A percentile compares a stretch with the other conserved stretches of the same genome.
Conservation (phyloP, 1,140 invertebrate species). For the Bicyclus anynana region DNA sequence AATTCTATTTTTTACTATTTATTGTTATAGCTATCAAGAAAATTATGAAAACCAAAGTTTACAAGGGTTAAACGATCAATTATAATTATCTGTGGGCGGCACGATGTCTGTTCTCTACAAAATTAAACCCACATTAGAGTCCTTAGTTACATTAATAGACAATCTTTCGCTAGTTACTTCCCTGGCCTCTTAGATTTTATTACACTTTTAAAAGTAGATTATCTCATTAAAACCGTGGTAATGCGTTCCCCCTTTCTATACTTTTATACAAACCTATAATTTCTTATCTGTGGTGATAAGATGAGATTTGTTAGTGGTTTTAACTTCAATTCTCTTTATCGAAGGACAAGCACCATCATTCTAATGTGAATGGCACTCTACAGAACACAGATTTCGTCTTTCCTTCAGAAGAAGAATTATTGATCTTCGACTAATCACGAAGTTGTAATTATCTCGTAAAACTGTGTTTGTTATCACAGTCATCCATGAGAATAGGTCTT, state of each 20-base stretch:
- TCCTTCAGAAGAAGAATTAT: too few species aligned
- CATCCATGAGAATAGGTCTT: too few species aligned
- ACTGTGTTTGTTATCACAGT: too few species aligned
- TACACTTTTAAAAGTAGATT: not conserved
- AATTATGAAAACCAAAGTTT: not conserved
- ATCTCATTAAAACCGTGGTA: not conserved
- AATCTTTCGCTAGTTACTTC: not conserved
- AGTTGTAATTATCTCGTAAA: too few species aligned
- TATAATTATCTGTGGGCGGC: not conserved
- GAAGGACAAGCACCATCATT: too few species aligned
- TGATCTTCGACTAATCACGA: too few species aligned
- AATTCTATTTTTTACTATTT: too few species aligned
- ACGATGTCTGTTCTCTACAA: not conserved
- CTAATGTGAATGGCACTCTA: too few species aligned
- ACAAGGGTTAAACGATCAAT: slow-evolving; percentile 7
- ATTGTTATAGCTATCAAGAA: too few species aligned
- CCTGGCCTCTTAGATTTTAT: not conserved
- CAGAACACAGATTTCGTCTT: too few species aligned
- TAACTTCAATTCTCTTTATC: too few species aligned
- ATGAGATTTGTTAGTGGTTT: too few species aligned
- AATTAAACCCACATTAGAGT: not conserved
- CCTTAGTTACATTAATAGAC: not conserved
- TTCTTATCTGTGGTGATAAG: not conserved
- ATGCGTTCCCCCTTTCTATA: not conserved
- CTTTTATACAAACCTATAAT: not conserved